These are phyloP conservation scores for Meiosimyza decipiens DNA, from an alignment of 2,888 invertebrate species.

Conservation along the genomic window DNA sequence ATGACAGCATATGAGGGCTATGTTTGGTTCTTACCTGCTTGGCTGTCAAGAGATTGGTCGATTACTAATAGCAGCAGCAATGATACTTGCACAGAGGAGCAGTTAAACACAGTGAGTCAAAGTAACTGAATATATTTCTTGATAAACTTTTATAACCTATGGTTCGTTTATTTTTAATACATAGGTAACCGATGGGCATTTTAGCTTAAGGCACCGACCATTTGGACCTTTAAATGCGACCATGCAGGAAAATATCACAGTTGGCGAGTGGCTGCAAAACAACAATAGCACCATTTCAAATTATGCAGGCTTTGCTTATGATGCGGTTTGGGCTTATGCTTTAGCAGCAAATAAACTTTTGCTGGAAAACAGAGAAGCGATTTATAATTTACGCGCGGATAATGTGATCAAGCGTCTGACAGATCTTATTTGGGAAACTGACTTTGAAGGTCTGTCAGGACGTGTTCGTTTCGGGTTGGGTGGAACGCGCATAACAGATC, in stretches of 20 bases:
- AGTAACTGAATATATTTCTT: not conserved
- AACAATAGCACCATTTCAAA: conserved; percentile 66
- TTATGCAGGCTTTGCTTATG: conserved; percentile 82
- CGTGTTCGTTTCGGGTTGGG: conserved; percentile 76
- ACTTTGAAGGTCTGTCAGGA: conserved; percentile 81
- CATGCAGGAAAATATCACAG: conserved; percentile 73
- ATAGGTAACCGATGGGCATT: conserved; percentile 78
- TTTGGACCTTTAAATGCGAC: conserved; percentile 71
- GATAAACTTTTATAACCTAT: no score
- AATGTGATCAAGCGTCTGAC: conserved; percentile 67
- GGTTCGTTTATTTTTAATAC: not conserved
- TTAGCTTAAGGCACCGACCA: conserved; percentile 76
- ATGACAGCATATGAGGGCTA: conserved; percentile 80
- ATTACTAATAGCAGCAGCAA: conserved; percentile 63
- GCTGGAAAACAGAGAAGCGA: conserved; percentile 63
- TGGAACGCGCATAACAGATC: conserved; percentile 74
- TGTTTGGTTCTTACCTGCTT: conserved; percentile 87
- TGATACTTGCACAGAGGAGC: conserved; percentile 70
- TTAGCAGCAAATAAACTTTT: conserved; percentile 75
- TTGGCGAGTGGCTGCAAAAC: conserved; percentile 70
- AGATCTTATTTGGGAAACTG: conserved; percentile 73
- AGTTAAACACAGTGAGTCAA: conserved; percentile 70
- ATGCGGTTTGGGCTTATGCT: conserved; percentile 85
- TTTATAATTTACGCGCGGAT: conserved; percentile 50
- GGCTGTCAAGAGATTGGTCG: conserved; percentile 75